Evolutionary conservation across 2,113 vertebrate genomes (phyloP).

Genomic region (Polyodon spathula): DNA sequence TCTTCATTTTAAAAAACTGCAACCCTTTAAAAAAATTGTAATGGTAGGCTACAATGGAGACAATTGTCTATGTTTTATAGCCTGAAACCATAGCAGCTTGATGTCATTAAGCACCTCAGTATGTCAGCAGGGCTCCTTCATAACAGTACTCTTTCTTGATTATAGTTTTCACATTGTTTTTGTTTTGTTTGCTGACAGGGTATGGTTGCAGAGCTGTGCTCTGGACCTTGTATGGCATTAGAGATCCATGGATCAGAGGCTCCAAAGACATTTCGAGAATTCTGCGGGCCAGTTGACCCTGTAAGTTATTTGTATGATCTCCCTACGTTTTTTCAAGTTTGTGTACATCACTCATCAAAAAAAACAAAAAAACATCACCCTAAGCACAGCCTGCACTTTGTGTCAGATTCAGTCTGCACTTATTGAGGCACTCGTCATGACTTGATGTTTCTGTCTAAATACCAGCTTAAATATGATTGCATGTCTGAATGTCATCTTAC

Average conservation of each 20-base stretch:
- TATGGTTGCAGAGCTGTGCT: constrained; percentile 82
- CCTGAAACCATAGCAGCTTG: constrained; percentile 22
- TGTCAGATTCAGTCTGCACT: no score
- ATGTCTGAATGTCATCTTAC: no score
- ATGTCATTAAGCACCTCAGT: constrained; percentile 20
- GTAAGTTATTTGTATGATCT: constrained; percentile 59
- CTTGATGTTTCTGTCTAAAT: no score
- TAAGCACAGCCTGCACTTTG: no score
- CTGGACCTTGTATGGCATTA: constrained; percentile 80
- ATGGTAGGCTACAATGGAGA: constrained; percentile 19
- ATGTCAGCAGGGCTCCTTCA: constrained; percentile 28
- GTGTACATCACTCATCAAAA: no score
- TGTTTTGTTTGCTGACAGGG: constrained; percentile 46
- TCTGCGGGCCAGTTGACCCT: constrained; percentile 86
- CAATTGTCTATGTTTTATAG: constrained; percentile 25
- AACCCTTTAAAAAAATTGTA: neutral
- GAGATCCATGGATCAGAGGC: constrained; percentile 66
- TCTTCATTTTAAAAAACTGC: neutral
- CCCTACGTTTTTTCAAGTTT: no score
- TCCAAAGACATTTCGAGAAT: constrained; percentile 73
- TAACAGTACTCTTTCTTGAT: constrained; percentile 10
- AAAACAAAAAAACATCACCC: no score
- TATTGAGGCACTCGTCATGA: no score
- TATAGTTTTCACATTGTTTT: constrained; percentile 15
- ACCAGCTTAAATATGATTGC: no score